Conservation (phyloP, 2,888 invertebrate genomes). For the Agrochola macilenta region DNA sequence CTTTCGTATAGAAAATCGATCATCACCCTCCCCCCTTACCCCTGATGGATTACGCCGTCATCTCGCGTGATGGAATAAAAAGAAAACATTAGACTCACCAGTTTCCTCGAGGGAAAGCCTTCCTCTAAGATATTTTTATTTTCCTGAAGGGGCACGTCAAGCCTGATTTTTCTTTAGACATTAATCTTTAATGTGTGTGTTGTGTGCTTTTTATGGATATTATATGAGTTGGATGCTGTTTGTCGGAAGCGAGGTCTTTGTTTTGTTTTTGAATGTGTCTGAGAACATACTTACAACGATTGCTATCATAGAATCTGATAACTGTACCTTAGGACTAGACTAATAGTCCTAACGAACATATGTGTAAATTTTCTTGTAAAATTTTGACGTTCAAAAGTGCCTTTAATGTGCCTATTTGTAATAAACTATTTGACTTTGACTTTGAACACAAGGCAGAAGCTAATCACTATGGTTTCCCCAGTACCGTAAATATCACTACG, state of each 20-base stretch:
- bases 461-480: background rate
- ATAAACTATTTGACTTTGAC: too few species aligned
- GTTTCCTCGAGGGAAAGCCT: constrained; percentile 78
- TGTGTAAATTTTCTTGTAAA: too few species aligned
- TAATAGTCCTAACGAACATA: too few species aligned
- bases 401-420: too few species aligned
- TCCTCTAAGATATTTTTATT: constrained; percentile 80
- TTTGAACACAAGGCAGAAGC: too few species aligned
- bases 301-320: background rate
- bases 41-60: constrained; percentile 87
- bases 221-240: constrained; percentile 34
- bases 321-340: too few species aligned
- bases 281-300: background rate
- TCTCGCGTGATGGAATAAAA: constrained; percentile 86
- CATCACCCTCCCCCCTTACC: constrained; percentile 72
- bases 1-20: constrained; percentile 85
- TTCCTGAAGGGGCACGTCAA: constrained; percentile 80
- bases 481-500: background rate
- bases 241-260: constrained; percentile 27
- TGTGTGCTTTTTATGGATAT: constrained; percentile 59
- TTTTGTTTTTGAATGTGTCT: constrained; percentile 12
- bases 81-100: constrained; percentile 86
- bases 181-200: constrained; percentile 77
- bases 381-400: too few species aligned
- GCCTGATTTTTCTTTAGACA: constrained; percentile 78